phyloP scores from a whole-genome alignment of 1,140 invertebrate species.

The silkworm (Bombyx mori) region DNA sequence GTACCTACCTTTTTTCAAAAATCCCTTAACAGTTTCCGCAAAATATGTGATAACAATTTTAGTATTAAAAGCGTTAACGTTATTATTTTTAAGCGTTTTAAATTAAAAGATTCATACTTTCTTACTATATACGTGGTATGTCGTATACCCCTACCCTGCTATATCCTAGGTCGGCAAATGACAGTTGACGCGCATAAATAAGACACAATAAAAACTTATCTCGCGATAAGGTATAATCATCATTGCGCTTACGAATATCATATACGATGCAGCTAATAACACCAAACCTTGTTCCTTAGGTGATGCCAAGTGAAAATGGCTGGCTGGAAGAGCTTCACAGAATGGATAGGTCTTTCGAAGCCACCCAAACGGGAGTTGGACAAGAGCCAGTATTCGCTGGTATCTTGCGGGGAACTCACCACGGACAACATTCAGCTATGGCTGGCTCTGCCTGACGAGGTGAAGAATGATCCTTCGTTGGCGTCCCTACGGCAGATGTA shows the following conservation, averaged over 20 bases:
- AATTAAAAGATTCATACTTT: too few species aligned
- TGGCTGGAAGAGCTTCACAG: conserved; percentile 1
- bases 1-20: too few species aligned
- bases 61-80: too few species aligned
- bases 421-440: conserved; percentile 73
- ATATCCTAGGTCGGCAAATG: too few species aligned
- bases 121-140: too few species aligned
- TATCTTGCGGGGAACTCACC: conserved; percentile 64
- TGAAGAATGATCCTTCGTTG: conserved; percentile 73
- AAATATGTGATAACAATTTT: too few species aligned
- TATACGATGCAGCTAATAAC: not conserved
- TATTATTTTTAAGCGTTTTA: too few species aligned
- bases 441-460: conserved; percentile 72
- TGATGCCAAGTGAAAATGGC: not conserved
- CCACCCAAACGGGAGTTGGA: not conserved
- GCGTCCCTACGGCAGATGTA: conserved; percentile 71
- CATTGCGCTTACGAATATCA: not conserved
- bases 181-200: too few species aligned
- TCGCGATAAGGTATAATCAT: too few species aligned
- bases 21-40: too few species aligned
- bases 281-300: not conserved
- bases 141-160: too few species aligned
- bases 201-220: too few species aligned
- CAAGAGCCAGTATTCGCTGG: conserved; percentile 34
- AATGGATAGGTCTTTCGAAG: not conserved